These are phyloP conservation scores for Axis porcinus DNA, from an alignment of 2,113 vertebrate genomes.

Conservation along the genomic window DNA sequence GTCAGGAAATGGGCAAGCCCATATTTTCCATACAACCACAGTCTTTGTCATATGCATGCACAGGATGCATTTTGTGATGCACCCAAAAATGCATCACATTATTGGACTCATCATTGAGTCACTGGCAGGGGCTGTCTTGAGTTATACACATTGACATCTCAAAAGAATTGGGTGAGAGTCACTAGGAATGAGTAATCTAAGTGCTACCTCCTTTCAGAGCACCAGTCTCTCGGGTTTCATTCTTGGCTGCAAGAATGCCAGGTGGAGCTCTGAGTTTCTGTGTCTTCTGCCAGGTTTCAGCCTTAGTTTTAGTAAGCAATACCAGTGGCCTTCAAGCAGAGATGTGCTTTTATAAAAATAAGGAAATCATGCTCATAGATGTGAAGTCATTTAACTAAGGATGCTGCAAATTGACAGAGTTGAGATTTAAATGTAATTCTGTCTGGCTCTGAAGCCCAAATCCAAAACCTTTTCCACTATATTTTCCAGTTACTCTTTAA, in stretches of 20 bases:
- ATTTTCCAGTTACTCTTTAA: background rate
- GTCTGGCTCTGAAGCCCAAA: background rate
- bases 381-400: background rate
- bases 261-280: background rate
- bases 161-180: background rate
- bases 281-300: background rate
- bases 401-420: background rate
- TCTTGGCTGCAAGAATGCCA: background rate
- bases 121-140: background rate
- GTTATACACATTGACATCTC: background rate
- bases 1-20: background rate
- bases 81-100: background rate
- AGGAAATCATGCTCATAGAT: background rate
- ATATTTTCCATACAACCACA: background rate
- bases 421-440: background rate
- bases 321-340: background rate
- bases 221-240: background rate
- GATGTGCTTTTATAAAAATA: background rate
- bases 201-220: background rate
- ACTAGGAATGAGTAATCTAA: background rate
- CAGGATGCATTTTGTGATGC: background rate
- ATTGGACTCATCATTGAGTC: background rate
- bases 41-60: background rate
- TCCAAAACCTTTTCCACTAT: background rate
- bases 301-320: background rate